Evolutionary conservation across 2,888 invertebrate species (phyloP), one percentile per base, ranked within the genome.

Genomic region (Parthenolecanium corni): DNA sequence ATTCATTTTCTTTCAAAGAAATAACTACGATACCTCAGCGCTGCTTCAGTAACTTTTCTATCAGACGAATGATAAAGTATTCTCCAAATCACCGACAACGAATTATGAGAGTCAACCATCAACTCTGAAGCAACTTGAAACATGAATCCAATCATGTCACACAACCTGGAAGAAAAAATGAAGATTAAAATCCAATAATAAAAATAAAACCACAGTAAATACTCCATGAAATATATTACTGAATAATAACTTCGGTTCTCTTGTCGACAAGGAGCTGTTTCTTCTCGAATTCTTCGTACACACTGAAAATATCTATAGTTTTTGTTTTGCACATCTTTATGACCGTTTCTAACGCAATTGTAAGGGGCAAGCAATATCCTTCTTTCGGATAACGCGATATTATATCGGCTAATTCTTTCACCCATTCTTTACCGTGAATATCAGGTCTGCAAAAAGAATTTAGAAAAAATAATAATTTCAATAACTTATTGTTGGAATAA

Each of bases 351-450:
- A 61, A 36, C 14, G 61, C 51, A 16, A 51, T 14, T 49, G 38
- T 23, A 5, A 49, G 24, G 11, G 61, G 61, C 25, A 61, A 23
- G 38, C 51, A 49, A 6, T 40, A 36, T 9, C 38, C 16, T 16
- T 40, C 1, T 23, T 61, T 46, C n/a, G 49, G 31, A 47, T 54
- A 61, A 38, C 61, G 20, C 20, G 47, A 49, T 9, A 61, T 61
- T 3, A 61, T 51, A 21, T 61, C 61, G 38, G 49, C 31, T 16
- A 61, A 38, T 16, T 23, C 21, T 3, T 18, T 23, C 31, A 61
- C 40, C 61, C 61, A 61, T 40, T 61, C 61, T 49, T 61, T 21
- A n/a, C 61, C 61, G 9, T 51, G 23, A 36, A 36, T 21, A 1
- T 31, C 16, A 2, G 61, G 51, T 12, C 61, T 61, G 16, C 2